A percentile compares a stretch with the other conserved stretches of the same genome.
Conservation (phyloP, 1,140 invertebrate species). For the Popillia japonica region DNA sequence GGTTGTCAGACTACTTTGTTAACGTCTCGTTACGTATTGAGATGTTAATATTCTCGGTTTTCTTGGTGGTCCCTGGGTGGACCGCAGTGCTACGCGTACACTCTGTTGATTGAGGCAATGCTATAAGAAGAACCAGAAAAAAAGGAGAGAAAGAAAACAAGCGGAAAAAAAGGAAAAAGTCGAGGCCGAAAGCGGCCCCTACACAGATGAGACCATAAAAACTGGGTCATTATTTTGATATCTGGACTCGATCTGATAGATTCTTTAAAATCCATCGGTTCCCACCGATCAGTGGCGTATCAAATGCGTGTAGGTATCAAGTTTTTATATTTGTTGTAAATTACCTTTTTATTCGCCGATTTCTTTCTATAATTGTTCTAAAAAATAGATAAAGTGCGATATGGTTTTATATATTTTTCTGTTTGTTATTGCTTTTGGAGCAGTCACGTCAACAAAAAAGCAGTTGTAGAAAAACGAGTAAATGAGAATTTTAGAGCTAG, state of each 20-base stretch:
- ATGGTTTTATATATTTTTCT: no score
- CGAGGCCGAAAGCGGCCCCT: conserved; percentile 12
- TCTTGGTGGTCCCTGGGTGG: conserved; percentile 36
- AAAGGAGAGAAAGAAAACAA: neutral
- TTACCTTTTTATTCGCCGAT: neutral
- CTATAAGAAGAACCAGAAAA: conserved; percentile 18
- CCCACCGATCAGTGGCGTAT: conserved; percentile 21
- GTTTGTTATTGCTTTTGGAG: neutral
- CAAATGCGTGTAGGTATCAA: neutral
- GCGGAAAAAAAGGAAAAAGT: conserved; percentile 9
- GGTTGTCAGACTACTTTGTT: conserved; percentile 40
- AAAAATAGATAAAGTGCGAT: no score
- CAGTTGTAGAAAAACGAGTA: no score
- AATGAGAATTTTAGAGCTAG: no score
- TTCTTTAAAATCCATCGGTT: conserved; percentile 54
- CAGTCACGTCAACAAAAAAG: no score
- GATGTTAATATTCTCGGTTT: conserved; percentile 33
- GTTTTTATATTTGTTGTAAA: neutral
- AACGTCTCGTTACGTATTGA: conserved; percentile 40
- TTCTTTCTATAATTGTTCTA: neutral
- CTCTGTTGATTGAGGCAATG: conserved; percentile 14
- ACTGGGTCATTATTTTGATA: conserved; percentile 56
- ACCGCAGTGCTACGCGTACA: conserved; percentile 18
- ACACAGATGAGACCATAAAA: conserved; percentile 46
- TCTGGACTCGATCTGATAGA: conserved; percentile 55